A percentile compares a stretch with the other conserved stretches of the same genome.
phyloP scores from a whole-genome alignment of 2,888 invertebrate species.

The Drosophila sordidula region DNA sequence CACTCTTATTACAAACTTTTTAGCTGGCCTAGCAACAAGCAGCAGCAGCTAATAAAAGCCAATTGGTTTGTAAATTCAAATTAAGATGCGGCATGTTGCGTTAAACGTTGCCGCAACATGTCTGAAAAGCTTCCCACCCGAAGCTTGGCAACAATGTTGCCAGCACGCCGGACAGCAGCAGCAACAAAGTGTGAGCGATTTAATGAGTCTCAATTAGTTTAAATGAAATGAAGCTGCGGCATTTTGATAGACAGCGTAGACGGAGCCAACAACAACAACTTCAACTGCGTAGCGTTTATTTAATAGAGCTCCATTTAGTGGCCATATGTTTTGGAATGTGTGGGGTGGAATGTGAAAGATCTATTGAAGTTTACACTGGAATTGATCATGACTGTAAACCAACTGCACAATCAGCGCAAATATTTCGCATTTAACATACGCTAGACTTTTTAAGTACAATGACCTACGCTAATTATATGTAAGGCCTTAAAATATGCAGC shows the following conservation, averaged over 20 bases:
- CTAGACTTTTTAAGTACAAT: neutral
- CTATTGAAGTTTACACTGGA: constrained; percentile 4
- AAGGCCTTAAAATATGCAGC: constrained; percentile 44
- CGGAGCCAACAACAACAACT: constrained; percentile 25
- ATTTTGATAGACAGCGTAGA: constrained; percentile 48
- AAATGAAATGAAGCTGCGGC: constrained; percentile 56
- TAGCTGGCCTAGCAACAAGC: constrained; percentile 22
- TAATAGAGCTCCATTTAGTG: constrained; percentile 59
- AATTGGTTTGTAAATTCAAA: constrained; percentile 38
- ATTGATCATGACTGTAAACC: neutral
- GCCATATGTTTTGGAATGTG: constrained; percentile 33
- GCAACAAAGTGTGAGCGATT: constrained; percentile 25
- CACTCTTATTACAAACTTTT: constrained; percentile 1
- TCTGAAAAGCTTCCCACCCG: constrained; percentile 10
- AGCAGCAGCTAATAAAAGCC: constrained; percentile 21
- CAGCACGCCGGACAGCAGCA: neutral
- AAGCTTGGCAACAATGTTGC: constrained; percentile 51
- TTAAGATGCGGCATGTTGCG: constrained; percentile 21
- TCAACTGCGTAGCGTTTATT: constrained; percentile 50
- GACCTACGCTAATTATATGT: neutral
- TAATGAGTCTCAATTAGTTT: constrained; percentile 72
- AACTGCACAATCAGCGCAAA: neutral
- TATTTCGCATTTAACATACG: neutral
- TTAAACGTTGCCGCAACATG: constrained; percentile 32
- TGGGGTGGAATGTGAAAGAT: constrained; percentile 8